A percentile compares a stretch with the other conserved stretches of the same genome.
phyloP scores from a whole-genome alignment of 2,113 vertebrate genomes.

The Pyxicephalus adspersus region DNA sequence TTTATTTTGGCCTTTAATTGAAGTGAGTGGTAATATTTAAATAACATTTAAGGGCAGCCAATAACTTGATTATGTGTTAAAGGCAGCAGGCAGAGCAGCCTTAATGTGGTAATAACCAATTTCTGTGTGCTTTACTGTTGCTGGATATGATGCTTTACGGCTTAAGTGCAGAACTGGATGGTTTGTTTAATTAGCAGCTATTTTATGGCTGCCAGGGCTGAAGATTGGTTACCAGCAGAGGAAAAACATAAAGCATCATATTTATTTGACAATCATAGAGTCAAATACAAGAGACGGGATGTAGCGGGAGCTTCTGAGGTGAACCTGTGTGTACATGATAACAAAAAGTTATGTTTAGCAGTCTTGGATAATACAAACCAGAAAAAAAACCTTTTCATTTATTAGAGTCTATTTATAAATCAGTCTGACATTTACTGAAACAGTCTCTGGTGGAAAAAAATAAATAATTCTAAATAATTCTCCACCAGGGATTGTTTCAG shows the following conservation, averaged over 20 bases:
- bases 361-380: too few species aligned
- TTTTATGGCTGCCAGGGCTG: constrained; percentile 50
- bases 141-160: constrained; percentile 62
- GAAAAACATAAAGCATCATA: neutral
- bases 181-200: constrained; percentile 66
- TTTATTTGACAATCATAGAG: constrained; percentile 27
- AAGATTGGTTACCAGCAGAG: constrained; percentile 18
- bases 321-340: too few species aligned
- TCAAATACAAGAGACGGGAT: too few species aligned
- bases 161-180: constrained; percentile 53
- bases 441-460: too few species aligned
- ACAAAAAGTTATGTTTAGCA: too few species aligned
- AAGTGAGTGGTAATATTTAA: constrained; percentile 24
- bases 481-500: too few species aligned
- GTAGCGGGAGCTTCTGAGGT: too few species aligned
- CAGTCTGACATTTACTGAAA: too few species aligned
- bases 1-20: constrained; percentile 32
- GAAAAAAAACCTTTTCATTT: too few species aligned
- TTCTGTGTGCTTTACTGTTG: constrained; percentile 61
- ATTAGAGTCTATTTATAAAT: too few species aligned
- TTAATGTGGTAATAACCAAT: constrained; percentile 64
- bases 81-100: constrained; percentile 62
- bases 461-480: too few species aligned
- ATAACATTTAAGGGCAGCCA: constrained; percentile 66
- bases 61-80: constrained; percentile 68